Evolutionary conservation across 2,888 invertebrate genomes (phyloP).

Genomic region (Anorthoa munda): DNA sequence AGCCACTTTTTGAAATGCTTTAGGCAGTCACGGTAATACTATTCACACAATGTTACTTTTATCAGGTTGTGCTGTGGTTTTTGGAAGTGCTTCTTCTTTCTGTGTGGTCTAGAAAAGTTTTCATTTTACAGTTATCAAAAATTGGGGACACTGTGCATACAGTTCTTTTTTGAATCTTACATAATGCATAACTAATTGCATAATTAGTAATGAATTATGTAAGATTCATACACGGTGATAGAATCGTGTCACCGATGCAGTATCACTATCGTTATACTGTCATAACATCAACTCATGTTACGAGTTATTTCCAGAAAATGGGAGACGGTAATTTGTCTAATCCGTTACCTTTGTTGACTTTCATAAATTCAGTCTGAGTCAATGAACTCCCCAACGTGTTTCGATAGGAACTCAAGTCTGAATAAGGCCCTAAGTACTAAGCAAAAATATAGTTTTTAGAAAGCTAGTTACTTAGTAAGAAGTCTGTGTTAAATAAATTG

Average conservation of each 20-base stretch:
- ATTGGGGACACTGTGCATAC: constrained; percentile 5
- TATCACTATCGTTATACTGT: background rate
- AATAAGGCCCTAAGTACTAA: background rate
- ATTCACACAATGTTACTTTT: background rate
- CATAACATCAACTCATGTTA: constrained; percentile 23
- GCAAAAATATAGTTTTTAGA: constrained; percentile 65
- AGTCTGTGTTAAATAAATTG: constrained; percentile 72
- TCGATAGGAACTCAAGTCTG: background rate
- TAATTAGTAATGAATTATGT: constrained; percentile 1
- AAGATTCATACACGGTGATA: constrained; percentile 14
- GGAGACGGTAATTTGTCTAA: constrained; percentile 24
- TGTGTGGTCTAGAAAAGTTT: background rate
- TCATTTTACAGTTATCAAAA: background rate
- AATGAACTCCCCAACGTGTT: constrained; percentile 23
- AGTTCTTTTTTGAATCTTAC: background rate
- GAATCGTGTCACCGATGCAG: constrained; percentile 20
- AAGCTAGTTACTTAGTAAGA: constrained; percentile 67
- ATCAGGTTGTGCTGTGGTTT: background rate
- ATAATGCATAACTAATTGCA: no score
- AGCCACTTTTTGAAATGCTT: background rate
- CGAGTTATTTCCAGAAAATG: constrained; percentile 19
- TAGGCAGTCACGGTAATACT: background rate
- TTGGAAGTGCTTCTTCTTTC: background rate
- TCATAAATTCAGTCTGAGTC: constrained; percentile 50
- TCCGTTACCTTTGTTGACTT: constrained; percentile 29